Evolutionary conservation across 2,888 invertebrate species (phyloP), one percentile per base, ranked within the genome.

Genomic region (Holacanthella duospinosa): DNA sequence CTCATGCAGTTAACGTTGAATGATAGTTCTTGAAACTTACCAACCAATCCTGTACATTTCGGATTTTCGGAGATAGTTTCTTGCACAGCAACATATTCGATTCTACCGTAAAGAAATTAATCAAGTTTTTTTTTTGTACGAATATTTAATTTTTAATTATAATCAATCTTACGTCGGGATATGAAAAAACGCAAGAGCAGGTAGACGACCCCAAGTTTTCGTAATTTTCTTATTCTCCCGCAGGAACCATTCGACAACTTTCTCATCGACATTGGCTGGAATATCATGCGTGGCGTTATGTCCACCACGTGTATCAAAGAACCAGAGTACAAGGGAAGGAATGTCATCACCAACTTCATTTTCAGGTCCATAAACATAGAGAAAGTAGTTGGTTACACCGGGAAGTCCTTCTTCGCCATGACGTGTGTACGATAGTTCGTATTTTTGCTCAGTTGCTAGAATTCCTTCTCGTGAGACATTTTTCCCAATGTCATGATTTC

Each of bases 401-500:
- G 56, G 36, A 16, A 68, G 44, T n/a, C 65, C 68, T 6, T 43
- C 60, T 29, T 65, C 62, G 1, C 66, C 65, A 56, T 68, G 66
- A 43, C 62, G 62, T 2, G 68, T 66, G 58, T 68, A 68, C 12
- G 61, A 64, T 2, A 56, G 36, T 25, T 62, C 36, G 44, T 66
- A 68, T 24, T 62, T 66, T 28, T 68, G 68, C 55, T 68, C 68
- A 12, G 66, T 54, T 27, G 24, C 61, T 6, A 68, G 56, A 26
- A 68, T 60, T 29, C 66, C 68, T 26, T 63, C 63, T 28, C 68
- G 27, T 19, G 64, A 61, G 1, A 68, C 66, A 27, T 68, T 68
- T 25, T 63, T 64, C 1, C 68, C 68, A 55, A 66, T 68, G 44
- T 68, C 68, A 28, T 68, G 68, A 54, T 68, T 68, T 54, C 68